Percentiles rank a stretch among this genome's conserved stretches.
phyloP scores from a whole-genome alignment of 2,113 vertebrate species.

The Muscicapa adusta region DNA sequence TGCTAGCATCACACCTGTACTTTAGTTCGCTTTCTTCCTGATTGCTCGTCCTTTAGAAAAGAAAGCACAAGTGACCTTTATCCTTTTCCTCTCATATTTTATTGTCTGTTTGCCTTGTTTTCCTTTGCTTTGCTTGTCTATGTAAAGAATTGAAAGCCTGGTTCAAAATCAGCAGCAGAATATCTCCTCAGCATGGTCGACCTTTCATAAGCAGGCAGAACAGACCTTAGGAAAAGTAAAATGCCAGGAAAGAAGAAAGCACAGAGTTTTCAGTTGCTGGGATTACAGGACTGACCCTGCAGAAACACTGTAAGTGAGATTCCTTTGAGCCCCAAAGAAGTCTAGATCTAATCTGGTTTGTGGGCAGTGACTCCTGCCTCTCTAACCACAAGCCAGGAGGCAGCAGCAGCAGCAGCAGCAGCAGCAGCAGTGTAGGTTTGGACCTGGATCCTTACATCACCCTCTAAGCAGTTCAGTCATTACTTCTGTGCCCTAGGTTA shows the following conservation, averaged over 20 bases:
- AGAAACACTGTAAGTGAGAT: not conserved
- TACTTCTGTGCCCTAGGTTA: not conserved
- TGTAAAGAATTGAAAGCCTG: not conserved
- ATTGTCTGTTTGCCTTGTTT: not conserved
- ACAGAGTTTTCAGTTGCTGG: not conserved
- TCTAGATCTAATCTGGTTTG: not conserved
- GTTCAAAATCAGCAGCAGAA: not conserved
- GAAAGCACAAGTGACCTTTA: slow-evolving; percentile 19
- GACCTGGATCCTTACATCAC: not conserved
- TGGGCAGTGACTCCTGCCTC: not conserved
- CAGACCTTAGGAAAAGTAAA: not conserved
- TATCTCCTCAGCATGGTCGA: not conserved
- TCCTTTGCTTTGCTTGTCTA: not conserved
- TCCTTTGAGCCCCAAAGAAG: not conserved
- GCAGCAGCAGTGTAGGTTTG: not conserved
- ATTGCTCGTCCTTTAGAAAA: not conserved
- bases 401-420: not conserved
- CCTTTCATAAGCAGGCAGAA: not conserved
- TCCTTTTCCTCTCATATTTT: not conserved
- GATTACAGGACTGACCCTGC: not conserved
- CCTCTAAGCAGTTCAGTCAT: not conserved
- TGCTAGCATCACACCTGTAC: slow-evolving; percentile 13
- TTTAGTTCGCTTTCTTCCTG: not conserved
- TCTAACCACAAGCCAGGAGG: not conserved
- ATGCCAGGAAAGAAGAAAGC: not conserved